phyloP scores from a whole-genome alignment of 2,113 vertebrate genomes.

The Eurystomus gularis region DNA sequence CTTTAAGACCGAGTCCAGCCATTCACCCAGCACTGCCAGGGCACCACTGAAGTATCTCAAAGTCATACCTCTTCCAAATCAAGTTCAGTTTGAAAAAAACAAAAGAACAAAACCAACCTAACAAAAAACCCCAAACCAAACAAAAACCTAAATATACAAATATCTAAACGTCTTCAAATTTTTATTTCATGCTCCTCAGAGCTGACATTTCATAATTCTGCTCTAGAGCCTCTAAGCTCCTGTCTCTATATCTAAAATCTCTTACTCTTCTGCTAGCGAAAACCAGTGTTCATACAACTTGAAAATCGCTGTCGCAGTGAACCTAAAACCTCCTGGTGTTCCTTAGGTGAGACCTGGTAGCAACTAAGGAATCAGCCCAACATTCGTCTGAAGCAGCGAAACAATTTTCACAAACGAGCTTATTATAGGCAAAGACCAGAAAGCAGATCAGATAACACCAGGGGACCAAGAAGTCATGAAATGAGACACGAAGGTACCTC shows the following conservation, averaged over 20 bases:
- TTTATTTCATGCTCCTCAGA: constrained; percentile 23
- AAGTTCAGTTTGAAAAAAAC: neutral
- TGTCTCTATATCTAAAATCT: neutral
- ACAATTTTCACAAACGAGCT: neutral
- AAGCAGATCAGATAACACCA: neutral
- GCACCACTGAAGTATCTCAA: neutral
- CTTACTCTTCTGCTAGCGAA: constrained; percentile 19
- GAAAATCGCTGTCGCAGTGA: neutral
- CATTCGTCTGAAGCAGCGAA: neutral
- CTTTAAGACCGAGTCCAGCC: no score
- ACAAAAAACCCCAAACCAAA: no score
- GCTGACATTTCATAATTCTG: constrained; percentile 40
- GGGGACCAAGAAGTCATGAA: neutral
- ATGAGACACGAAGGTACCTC: neutral
- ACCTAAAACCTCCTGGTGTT: neutral
- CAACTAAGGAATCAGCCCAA: neutral
- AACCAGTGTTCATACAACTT: neutral
- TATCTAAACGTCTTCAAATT: neutral
- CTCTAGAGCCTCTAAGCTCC: neutral
- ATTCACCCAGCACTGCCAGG: no score
- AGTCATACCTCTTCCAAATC: neutral
- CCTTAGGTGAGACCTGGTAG: neutral
- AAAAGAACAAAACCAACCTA: neutral
- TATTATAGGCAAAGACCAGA: neutral
- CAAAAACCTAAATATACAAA: neutral